phyloP scores from a whole-genome alignment of 2,888 invertebrate genomes.

The Oscheius myriophilus region DNA sequence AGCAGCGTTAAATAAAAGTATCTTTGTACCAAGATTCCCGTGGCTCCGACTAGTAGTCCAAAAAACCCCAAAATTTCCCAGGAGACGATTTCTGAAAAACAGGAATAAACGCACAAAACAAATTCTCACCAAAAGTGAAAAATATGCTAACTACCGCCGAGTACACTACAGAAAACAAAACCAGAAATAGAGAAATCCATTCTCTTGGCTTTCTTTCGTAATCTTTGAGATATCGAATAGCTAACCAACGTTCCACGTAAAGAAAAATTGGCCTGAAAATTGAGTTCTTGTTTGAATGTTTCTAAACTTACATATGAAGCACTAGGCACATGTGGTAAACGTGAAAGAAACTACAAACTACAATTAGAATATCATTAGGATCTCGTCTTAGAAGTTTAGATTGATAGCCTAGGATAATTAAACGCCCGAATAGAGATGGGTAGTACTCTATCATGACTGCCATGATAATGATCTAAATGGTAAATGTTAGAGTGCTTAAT shows the following conservation, averaged over 20 bases:
- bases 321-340: background rate
- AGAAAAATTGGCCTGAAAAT: constrained; percentile 8
- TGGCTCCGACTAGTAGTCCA: background rate
- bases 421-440: background rate
- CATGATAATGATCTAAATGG: background rate
- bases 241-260: constrained; percentile 6
- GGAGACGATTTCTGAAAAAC: background rate
- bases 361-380: background rate
- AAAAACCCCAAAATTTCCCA: background rate
- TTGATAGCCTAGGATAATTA: constrained; percentile 10
- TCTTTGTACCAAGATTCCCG: background rate
- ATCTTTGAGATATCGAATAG: constrained; percentile 9
- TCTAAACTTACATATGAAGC: background rate
- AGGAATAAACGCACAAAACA: background rate
- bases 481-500: too few species aligned
- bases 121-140: background rate
- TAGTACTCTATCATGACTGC: constrained; percentile 1
- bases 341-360: background rate
- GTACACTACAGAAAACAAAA: background rate
- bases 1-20: background rate
- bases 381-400: background rate
- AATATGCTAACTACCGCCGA: too few species aligned
- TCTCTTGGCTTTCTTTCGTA: constrained; percentile 9
- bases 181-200: constrained; percentile 8
- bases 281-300: background rate